Percentiles rank a stretch among this genome's conserved stretches.
These are phyloP conservation scores for Hemicordylus capensis DNA, from an alignment of 2,113 vertebrate species.

Conservation along the genomic window DNA sequence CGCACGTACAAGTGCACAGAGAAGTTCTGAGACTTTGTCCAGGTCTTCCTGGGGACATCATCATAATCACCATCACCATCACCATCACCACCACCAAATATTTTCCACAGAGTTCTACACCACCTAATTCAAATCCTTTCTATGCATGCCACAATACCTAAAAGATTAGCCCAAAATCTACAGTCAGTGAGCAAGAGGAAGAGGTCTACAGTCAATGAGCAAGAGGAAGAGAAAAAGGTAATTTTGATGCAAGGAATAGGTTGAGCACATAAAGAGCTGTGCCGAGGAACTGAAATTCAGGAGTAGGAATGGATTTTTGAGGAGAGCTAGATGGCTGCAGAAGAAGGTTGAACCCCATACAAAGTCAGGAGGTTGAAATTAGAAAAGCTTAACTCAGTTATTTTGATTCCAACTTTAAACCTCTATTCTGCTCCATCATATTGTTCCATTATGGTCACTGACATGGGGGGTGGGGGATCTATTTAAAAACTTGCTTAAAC, in stretches of 20 bases:
- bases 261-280: neutral
- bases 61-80: too few relatives aligned
- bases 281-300: neutral
- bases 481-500: too few relatives aligned
- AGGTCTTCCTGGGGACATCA: neutral
- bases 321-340: neutral
- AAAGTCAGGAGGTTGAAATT: constrained; percentile 1
- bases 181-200: neutral
- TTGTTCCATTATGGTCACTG: too few relatives aligned
- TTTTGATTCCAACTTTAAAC: neutral
- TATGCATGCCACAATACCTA: neutral
- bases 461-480: too few relatives aligned
- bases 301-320: neutral
- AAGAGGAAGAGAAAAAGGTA: neutral
- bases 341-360: neutral
- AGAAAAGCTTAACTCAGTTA: constrained; percentile 9
- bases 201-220: neutral
- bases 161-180: too few relatives aligned
- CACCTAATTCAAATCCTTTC: neutral
- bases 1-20: neutral
- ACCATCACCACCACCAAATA: neutral
- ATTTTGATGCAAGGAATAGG: neutral
- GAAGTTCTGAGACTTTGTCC: neutral
- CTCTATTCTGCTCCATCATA: neutral
- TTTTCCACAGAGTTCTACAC: neutral